phyloP scores from a whole-genome alignment of 1,140 invertebrate species.

The Leucophenga varia region DNA sequence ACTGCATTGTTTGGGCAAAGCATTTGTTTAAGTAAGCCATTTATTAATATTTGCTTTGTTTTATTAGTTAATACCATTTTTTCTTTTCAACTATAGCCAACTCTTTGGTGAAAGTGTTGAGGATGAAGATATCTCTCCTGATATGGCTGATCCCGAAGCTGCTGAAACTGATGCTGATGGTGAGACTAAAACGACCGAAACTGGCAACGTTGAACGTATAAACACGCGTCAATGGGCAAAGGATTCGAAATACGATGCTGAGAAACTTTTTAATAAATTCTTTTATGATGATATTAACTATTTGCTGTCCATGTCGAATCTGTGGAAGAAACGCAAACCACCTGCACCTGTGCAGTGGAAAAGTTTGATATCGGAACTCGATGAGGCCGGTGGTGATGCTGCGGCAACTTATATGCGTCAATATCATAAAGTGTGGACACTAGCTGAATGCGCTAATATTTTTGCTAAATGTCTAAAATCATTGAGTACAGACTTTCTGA shows the following conservation, averaged over 20 bases:
- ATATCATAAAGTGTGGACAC: slow-evolving; percentile 82
- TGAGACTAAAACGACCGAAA: slow-evolving; percentile 36
- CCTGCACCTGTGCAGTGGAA: slow-evolving; percentile 80
- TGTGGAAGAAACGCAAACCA: slow-evolving; percentile 86
- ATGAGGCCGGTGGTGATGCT: slow-evolving; percentile 40
- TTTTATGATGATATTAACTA: slow-evolving; percentile 97
- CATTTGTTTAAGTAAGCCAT: slow-evolving; percentile 93
- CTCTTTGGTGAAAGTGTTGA: slow-evolving; percentile 95
- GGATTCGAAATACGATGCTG: slow-evolving; percentile 78
- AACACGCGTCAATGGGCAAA: slow-evolving; percentile 92
- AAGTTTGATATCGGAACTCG: slow-evolving; percentile 63
- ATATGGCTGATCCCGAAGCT: slow-evolving; percentile 89
- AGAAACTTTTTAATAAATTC: slow-evolving; percentile 83
- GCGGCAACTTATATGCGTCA: slow-evolving; percentile 54
- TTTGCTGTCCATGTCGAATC: slow-evolving; percentile 88
- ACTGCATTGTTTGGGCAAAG: slow-evolving; percentile 99
- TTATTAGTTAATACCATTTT: not conserved
- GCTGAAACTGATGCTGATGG: slow-evolving; percentile 58
- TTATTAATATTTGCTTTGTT: not conserved
- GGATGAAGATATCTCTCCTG: slow-evolving; percentile 97
- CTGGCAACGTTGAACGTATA: slow-evolving; percentile 73
- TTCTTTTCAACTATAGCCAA: slow-evolving; percentile 68
- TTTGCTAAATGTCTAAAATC: slow-evolving; percentile 74
- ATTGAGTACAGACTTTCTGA: slow-evolving; percentile 67
- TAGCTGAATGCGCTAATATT: slow-evolving; percentile 67